These are phyloP conservation scores for Fregata magnificens DNA, from an alignment of 2,113 vertebrate species.

Conservation along the genomic window DNA sequence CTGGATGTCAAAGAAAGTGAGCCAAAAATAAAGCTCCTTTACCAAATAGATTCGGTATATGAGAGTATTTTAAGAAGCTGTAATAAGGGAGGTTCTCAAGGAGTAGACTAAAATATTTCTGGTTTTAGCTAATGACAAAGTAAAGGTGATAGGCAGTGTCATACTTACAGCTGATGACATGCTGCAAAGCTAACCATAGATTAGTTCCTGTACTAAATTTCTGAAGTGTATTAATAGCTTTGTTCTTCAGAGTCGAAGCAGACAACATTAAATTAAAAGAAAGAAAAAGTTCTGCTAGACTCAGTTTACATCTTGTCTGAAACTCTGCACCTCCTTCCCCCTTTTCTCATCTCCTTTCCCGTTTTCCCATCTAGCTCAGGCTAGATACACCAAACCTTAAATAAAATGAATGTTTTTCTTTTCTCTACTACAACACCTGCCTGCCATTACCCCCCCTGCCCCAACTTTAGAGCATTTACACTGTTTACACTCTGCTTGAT, in stretches of 20 bases:
- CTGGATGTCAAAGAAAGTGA: background rate
- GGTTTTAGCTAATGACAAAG: background rate
- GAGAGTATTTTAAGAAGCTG: background rate
- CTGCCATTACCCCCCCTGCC: background rate
- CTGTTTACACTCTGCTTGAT: background rate
- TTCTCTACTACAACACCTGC: background rate
- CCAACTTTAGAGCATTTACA: background rate
- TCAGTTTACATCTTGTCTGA: background rate
- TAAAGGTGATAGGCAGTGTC: background rate
- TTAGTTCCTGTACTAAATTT: background rate
- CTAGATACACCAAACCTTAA: background rate
- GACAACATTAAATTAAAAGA: background rate
- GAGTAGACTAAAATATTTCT: background rate
- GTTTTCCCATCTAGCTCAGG: background rate
- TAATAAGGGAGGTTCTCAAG: background rate
- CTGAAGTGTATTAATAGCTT: background rate
- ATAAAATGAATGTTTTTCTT: background rate
- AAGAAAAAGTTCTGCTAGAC: background rate
- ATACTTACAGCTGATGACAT: background rate
- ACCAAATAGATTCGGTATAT: background rate
- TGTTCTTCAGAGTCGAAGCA: background rate
- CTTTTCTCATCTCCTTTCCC: background rate
- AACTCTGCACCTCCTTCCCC: background rate
- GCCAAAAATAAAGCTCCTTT: slow-evolving; percentile 26
- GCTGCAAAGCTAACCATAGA: background rate